Evolutionary conservation across 2,797 vertebrate species (phyloP), one percentile per base, ranked within the genome.

Genomic region (Muraenolepis orangiensis): DNA sequence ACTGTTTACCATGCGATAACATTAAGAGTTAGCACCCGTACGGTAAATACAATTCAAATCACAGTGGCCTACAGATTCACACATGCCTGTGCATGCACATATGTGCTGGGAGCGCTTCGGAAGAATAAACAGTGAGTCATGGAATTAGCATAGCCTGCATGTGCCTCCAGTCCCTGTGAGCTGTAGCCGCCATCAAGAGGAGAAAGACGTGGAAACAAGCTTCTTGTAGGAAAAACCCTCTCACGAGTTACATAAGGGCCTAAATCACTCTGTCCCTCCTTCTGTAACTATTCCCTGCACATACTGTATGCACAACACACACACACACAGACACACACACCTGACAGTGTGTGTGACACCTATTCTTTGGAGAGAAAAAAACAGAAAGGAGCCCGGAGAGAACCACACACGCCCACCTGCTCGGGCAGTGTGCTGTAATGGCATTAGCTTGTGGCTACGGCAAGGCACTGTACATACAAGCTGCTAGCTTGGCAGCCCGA

Each of bases 171-270:
- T 86, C 61, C 57, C 71, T 1, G 66, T 61, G 72, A 84, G 81
- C 81, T 74, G 57, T 46, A 18, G 77, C 80, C 88, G 85, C 74
- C 84, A 81, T 81, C 79, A 83, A n/a, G 83, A 87, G 81, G 42
- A 78, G 76, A 74, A 82, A 84, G 83, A 78, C 14, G 74, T 46
- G 26, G 74, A 86, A 81, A 84, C 79, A 20, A 69, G 78, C 81
- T 90, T 88, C n/a, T 87, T 85, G 77, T 78, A 79, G 72, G 69
- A 72, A 86, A 90, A 86, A 84, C 83, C 79, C 79, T 89, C 83
- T 87, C 73, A 68, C 77, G 11, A 72, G 80, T 90, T 92, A 91
- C 73, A 77, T 90, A 92, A 91, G 85, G 85, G 75, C 84, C 87
- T 87, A 79, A 87, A 86, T 83, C 40, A 70, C 46, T 83, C 77